Base-by-base conservation (phyloP, 2,888 invertebrate genomes). In the Meta bourneti region DNA sequence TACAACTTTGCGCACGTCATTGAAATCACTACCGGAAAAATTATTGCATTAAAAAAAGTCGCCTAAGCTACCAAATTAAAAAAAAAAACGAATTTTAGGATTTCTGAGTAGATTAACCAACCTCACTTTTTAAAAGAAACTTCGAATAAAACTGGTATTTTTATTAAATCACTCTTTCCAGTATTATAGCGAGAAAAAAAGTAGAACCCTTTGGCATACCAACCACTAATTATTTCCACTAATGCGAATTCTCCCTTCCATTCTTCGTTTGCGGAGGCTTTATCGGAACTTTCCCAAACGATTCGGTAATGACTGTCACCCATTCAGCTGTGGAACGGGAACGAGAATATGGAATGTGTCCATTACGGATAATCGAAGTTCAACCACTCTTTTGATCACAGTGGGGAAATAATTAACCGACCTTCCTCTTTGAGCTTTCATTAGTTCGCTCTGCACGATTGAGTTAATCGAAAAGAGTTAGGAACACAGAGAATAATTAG, bases 351-450 rank as follows among this genome's bases (percentile, higher is more conserved):
- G 11, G 19, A 79, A 48, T 34, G 16, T 20, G 16, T 13, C 16
- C 61, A 79, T 79, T 79, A 79, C 16, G 20, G 79, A 61, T 79
- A 79, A 61, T 54, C 79, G 79, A 79, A 79, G 61, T 34, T 79
- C 48, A 79, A 79, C 51, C n/a, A 16, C 54, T 54, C 79, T 79
- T 79, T 69, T 79, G 19, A 61, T 79, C 34, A 79, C 34, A 20
- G 34, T 54, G 54, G 61, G 61, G 34, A 78, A 78, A 78, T 78
- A 78, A 78, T 78, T 78, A 78, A 52, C 78, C 52, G 78, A 54
- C 20, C 78, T 19, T 20, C 52, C 52, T 19, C 5, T 61, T 61
- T 9, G 16, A 6, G 52, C 78, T 54, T 78, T 78, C 52, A 78
- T 52, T 78, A 78, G 48, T 61, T 61, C 61, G 61, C 7, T 34